Base-by-base conservation (phyloP, 2,797 vertebrate species). In the Siniperca obscura region DNA sequence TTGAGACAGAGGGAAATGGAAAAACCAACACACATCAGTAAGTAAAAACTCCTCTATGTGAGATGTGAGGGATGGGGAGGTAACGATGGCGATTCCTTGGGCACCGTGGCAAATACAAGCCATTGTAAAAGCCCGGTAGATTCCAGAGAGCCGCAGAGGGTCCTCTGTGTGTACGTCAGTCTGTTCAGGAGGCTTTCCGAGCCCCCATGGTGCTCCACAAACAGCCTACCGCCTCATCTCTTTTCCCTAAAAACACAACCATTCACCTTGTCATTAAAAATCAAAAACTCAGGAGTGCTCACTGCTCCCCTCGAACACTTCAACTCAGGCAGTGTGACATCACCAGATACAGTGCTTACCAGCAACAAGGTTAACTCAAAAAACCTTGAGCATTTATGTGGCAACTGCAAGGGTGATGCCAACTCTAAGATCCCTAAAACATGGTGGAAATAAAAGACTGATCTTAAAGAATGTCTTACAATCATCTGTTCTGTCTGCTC, bases 41-140 rank as follows among this genome's bases (percentile, higher is more conserved):
- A 83, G 89, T 89, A 86, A 93, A 90, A 94, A 82, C 70, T 81
- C 68, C 82, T 30, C 30, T 73, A 42, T 5, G 61, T 6, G 65
- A 80, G 78, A 85, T 34, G 74, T 42, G 67, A 86, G 82, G 78
- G 73, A 64, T 9, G 83, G 65, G 73, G 78, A 80, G 81, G 82
- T 72, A 66, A 66, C 13, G 86, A 91, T 79, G 85, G 79, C 61
- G 56, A 88, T 92, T 91, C 87, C 84, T 82, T 85, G 73, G 90
- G 90, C 85, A 81, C 95, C 92, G 82, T 82, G 95, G 96, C 98
- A 95, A 95, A 99, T 99, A 99, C 98, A 99, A 99, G 88, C 97
- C 96, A 99, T 99, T 99, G 98, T 99, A 99, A 99, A 96, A 97
- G 97, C 97, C 97, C 92, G 87, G 95, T 92, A 94, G 94, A 71